phyloP scores from a whole-genome alignment of 2,888 invertebrate species.

The Dynastes tityus region DNA sequence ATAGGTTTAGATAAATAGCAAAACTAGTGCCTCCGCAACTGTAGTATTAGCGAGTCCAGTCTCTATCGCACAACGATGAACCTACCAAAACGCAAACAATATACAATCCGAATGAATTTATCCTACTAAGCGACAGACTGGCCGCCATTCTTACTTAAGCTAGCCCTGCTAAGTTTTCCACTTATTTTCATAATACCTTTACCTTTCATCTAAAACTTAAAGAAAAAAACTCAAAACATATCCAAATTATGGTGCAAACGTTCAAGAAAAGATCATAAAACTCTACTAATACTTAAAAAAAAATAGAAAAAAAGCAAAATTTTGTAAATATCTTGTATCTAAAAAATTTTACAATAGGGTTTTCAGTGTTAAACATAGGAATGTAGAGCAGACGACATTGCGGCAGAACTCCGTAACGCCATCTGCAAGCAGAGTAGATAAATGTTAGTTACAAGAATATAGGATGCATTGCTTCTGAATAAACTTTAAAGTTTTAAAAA shows the following conservation, averaged over 20 bases:
- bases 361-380: constrained; percentile 57
- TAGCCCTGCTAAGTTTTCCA: constrained; percentile 61
- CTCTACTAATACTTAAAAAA: constrained; percentile 62
- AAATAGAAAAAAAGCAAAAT: constrained; percentile 64
- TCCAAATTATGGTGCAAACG: constrained; percentile 69
- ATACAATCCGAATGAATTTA: constrained; percentile 24
- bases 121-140: constrained; percentile 46
- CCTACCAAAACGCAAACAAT: constrained; percentile 50
- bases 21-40: constrained; percentile 69
- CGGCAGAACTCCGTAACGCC: constrained; percentile 45
- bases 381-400: constrained; percentile 52
- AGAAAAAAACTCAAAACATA: constrained; percentile 67
- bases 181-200: constrained; percentile 49
- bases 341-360: constrained; percentile 58
- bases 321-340: constrained; percentile 56
- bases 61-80: constrained; percentile 47
- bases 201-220: constrained; percentile 27
- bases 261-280: constrained; percentile 60
- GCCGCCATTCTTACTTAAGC: constrained; percentile 63
- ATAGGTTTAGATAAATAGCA: constrained; percentile 65
- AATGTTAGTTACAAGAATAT: constrained; percentile 57
- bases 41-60: constrained; percentile 66
- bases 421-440: constrained; percentile 57
- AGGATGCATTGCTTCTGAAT: constrained; percentile 58
- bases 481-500: constrained; percentile 55